phyloP scores from a whole-genome alignment of 1,140 invertebrate species.

The Hirudo medicinalis region DNA sequence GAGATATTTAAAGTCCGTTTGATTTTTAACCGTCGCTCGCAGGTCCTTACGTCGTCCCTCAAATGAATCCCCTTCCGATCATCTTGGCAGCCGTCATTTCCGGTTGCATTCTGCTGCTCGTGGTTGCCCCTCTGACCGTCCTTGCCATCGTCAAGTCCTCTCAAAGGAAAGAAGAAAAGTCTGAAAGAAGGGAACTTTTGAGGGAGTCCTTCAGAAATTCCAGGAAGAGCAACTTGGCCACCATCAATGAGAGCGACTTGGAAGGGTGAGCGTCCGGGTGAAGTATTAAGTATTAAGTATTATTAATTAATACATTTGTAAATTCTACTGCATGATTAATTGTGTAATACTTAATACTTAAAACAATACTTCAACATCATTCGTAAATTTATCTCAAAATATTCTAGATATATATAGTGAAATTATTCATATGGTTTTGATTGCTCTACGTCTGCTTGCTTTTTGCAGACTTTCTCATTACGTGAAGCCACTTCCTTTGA shows the following conservation, averaged over 20 bases:
- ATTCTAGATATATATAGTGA: too few relatives aligned
- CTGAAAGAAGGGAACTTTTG: slow-evolving; percentile 80
- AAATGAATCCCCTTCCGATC: slow-evolving; percentile 64
- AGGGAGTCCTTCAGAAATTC: slow-evolving; percentile 53
- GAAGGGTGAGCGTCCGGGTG: too few relatives aligned
- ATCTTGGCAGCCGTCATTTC: slow-evolving; percentile 48
- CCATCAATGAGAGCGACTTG: too few relatives aligned
- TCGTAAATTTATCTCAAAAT: too few relatives aligned
- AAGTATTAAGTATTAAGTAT: too few relatives aligned
- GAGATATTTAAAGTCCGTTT: not conserved
- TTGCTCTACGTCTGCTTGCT: not conserved
- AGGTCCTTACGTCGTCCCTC: slow-evolving; percentile 72
- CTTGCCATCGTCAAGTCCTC: slow-evolving; percentile 78
- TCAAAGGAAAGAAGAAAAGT: slow-evolving; percentile 66
- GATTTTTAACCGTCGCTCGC: slow-evolving; percentile 24
- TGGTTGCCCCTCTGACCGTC: slow-evolving; percentile 53
- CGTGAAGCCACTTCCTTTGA: not conserved
- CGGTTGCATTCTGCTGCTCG: slow-evolving; percentile 58
- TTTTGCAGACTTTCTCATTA: not conserved
- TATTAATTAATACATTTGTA: too few relatives aligned
- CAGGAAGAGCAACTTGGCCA: slow-evolving; percentile 4
- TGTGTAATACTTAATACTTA: too few relatives aligned
- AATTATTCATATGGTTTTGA: too few relatives aligned
- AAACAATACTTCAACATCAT: too few relatives aligned
- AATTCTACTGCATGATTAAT: too few relatives aligned